Percentiles rank a stretch among this genome's conserved stretches.
Conservation (phyloP, 1,140 invertebrate genomes). For the Drosophila mayri region DNA sequence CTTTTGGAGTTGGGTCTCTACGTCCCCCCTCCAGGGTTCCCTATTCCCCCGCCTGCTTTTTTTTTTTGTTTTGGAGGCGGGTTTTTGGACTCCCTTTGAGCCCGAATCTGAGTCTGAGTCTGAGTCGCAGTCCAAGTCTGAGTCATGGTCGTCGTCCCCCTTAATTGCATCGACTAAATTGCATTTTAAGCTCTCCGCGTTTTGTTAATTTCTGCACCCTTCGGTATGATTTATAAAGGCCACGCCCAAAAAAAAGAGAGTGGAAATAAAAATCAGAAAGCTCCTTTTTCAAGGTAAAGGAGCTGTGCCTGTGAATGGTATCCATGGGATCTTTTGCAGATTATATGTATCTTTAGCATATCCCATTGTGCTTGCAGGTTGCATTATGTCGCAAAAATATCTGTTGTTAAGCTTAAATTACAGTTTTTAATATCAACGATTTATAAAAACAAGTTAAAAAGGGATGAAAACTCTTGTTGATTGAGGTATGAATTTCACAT, state of each 20-base stretch:
- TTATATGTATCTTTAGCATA: slow-evolving; percentile 1
- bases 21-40: background rate
- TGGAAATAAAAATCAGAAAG: background rate
- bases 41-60: background rate
- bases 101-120: background rate
- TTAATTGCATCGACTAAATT: slow-evolving; percentile 78
- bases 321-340: slow-evolving; percentile 2
- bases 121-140: slow-evolving; percentile 4
- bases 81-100: background rate
- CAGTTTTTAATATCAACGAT: background rate
- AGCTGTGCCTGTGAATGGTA: background rate
- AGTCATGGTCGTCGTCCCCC: slow-evolving; percentile 33
- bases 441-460: background rate
- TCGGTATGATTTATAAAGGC: slow-evolving; percentile 36
- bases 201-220: slow-evolving; percentile 46
- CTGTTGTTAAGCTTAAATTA: background rate
- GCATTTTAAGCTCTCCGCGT: slow-evolving; percentile 68
- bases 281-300: slow-evolving; percentile 9
- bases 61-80: no score
- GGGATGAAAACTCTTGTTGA: background rate
- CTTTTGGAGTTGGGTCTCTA: slow-evolving; percentile 24
- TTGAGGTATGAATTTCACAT: no score
- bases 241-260: slow-evolving; percentile 20
- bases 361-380: background rate
- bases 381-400: slow-evolving; percentile 1